phyloP scores from a whole-genome alignment of 2,113 vertebrate species.

The Tragulus kanchil region DNA sequence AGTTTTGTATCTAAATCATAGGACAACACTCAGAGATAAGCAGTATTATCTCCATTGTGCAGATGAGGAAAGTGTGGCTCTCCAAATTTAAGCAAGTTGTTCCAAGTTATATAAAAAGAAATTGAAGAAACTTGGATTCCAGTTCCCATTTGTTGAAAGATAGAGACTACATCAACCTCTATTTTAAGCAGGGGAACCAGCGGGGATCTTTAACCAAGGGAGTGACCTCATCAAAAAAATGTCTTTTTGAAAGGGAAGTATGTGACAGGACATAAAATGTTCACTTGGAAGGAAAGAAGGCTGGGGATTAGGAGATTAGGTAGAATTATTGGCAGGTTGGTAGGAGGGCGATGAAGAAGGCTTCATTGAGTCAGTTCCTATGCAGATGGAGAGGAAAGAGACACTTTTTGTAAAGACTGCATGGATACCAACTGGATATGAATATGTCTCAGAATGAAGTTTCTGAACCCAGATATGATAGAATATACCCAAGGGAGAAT shows the following conservation, averaged over 20 bases:
- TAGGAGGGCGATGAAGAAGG: background rate
- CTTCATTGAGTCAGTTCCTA: background rate
- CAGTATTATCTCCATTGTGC: background rate
- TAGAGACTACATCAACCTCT: slow-evolving; percentile 36
- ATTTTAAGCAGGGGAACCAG: slow-evolving; percentile 64
- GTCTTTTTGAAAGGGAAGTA: slow-evolving; percentile 52
- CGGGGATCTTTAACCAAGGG: slow-evolving; percentile 51
- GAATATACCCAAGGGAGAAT: background rate
- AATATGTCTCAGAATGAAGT: background rate
- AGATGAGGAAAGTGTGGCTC: background rate
- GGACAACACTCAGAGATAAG: background rate
- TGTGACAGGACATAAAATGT: slow-evolving; percentile 14
- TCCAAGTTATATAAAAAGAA: slow-evolving; percentile 52
- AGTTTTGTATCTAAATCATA: background rate
- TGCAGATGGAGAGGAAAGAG: background rate
- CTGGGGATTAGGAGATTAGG: background rate
- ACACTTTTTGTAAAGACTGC: background rate
- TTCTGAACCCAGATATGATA: background rate
- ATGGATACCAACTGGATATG: background rate
- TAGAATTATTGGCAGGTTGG: slow-evolving; percentile 11
- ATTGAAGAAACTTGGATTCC: slow-evolving; percentile 37
- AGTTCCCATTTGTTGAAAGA: slow-evolving; percentile 37
- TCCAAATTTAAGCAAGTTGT: slow-evolving; percentile 14
- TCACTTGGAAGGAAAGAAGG: background rate
- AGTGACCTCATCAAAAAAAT: slow-evolving; percentile 47